These are phyloP conservation scores for Panthera uncia DNA, from an alignment of 2,113 vertebrate genomes.

Conservation along the genomic window DNA sequence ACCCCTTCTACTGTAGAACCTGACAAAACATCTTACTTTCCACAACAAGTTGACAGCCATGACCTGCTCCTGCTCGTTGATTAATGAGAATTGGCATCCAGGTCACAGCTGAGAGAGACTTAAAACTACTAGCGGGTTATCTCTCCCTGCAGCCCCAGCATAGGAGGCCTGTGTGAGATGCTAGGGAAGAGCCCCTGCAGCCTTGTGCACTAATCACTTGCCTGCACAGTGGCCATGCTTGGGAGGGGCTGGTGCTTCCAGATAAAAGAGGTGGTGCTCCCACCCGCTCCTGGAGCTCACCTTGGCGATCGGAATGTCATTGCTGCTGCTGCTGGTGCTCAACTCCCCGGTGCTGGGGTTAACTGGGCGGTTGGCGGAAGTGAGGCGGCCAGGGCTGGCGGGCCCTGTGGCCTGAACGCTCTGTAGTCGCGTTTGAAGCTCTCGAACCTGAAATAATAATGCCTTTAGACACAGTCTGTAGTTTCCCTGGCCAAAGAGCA, in stretches of 20 bases:
- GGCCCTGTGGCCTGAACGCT: conserved; percentile 88
- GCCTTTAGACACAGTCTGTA: neutral
- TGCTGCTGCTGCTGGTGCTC: conserved; percentile 94
- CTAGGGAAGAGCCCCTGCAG: conserved; percentile 3
- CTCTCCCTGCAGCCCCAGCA: conserved; percentile 32
- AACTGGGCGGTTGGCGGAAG: conserved; percentile 86
- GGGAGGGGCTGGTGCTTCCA: neutral
- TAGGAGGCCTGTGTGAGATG: neutral
- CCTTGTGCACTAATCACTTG: neutral
- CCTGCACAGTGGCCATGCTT: neutral
- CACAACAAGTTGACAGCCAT: neutral
- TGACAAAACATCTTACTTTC: conserved; percentile 16
- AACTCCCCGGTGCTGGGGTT: conserved; percentile 93
- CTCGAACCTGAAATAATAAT: conserved; percentile 87
- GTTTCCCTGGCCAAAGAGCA: neutral
- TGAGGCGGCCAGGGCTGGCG: conserved; percentile 88
- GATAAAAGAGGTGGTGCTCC: neutral
- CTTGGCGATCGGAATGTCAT: conserved; percentile 93
- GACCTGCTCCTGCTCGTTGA: conserved; percentile 63
- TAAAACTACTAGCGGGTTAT: conserved; percentile 38
- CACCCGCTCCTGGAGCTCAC: conserved; percentile 66
- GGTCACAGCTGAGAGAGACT: conserved; percentile 41
- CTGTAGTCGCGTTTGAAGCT: conserved; percentile 91
- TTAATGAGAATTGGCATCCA: conserved; percentile 45
- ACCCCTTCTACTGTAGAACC: neutral